Evolutionary conservation across 2,797 vertebrate genomes (phyloP).

Genomic region (Eleutherodactylus coqui): DNA sequence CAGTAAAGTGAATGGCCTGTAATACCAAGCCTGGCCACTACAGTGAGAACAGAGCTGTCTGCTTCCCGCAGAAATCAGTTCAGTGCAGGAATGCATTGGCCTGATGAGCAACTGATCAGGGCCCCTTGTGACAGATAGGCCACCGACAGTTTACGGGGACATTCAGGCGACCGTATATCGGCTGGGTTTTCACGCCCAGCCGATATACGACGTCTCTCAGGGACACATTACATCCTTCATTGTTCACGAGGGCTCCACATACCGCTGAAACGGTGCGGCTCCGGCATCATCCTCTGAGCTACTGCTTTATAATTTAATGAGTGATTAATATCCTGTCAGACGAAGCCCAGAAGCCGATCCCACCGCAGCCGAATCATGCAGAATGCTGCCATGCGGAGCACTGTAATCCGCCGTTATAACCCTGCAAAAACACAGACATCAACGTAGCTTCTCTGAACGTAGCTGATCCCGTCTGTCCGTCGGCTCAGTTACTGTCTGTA

Average conservation of each 20-base stretch:
- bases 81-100: too few species aligned
- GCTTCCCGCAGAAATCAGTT: too few species aligned
- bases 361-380: neutral
- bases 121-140: too few species aligned
- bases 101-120: too few species aligned
- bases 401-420: neutral
- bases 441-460: neutral
- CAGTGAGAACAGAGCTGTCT: too few species aligned
- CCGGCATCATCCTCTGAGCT: neutral
- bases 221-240: neutral
- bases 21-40: too few species aligned
- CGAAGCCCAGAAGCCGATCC: neutral
- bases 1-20: too few species aligned
- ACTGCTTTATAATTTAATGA: slow-evolving; percentile 9
- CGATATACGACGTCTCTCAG: too few species aligned
- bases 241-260: neutral
- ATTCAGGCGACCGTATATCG: too few species aligned
- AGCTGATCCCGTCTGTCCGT: neutral
- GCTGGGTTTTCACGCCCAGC: too few species aligned
- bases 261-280: neutral
- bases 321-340: neutral
- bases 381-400: neutral
- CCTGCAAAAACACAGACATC: neutral
- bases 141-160: too few species aligned
- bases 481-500: neutral